phyloP scores from a whole-genome alignment of 2,113 vertebrate genomes.

The Mastomys coucha region DNA sequence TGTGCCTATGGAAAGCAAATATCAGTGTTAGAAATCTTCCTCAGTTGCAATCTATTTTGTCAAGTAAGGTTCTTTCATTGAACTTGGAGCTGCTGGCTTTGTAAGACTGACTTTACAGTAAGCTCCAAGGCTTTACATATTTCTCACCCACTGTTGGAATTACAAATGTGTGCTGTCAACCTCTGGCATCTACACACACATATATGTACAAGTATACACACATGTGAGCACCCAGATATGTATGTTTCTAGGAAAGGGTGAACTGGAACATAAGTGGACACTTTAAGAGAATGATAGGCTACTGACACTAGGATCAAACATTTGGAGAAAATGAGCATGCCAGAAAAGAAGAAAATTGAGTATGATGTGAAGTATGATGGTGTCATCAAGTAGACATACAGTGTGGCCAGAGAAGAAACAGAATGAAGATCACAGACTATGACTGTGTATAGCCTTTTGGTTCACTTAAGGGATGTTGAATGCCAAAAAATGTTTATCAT shows the following conservation, averaged over 20 bases:
- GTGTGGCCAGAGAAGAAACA: not conserved
- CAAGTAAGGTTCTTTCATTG: not conserved
- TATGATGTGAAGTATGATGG: not conserved
- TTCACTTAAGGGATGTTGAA: not conserved
- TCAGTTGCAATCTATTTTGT: not conserved
- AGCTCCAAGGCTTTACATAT: not conserved
- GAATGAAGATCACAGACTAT: not conserved
- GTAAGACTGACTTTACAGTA: not conserved
- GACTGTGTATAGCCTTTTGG: not conserved
- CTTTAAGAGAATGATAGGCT: not conserved
- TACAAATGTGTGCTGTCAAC: not conserved
- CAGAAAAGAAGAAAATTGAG: not conserved
- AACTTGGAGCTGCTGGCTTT: not conserved
- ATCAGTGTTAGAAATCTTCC: not conserved
- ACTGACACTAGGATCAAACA: rapidly evolving
- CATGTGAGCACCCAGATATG: too few relatives aligned
- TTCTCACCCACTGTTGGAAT: not conserved
- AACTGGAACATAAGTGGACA: not conserved
- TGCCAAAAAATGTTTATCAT: not conserved
- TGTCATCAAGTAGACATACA: not conserved
- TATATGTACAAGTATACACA: too few relatives aligned
- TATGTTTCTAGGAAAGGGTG: not conserved
- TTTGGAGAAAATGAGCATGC: not conserved
- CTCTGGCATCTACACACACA: too few relatives aligned
- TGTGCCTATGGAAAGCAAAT: not conserved